Evolutionary conservation across 2,797 vertebrate genomes (phyloP).

Genomic region (Artibeus jamaicensis): DNA sequence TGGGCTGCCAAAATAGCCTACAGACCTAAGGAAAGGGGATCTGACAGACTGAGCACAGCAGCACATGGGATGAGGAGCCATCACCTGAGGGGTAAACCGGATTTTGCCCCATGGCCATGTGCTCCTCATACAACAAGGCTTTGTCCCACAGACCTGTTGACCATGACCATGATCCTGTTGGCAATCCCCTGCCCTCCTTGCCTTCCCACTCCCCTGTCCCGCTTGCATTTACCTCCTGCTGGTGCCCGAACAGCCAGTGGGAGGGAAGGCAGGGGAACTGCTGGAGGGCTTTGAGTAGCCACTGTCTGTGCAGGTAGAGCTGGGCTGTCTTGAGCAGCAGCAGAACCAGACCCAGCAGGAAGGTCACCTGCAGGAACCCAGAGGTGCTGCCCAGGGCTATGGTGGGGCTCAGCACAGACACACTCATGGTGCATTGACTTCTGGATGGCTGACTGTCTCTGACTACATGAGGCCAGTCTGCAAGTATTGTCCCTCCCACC

Average conservation of each 20-base stretch:
- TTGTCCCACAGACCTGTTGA: not conserved
- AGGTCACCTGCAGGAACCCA: constrained; percentile 64
- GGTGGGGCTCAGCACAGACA: not conserved
- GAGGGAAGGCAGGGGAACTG: not conserved
- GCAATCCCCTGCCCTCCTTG: no score
- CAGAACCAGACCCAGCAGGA: constrained; percentile 75
- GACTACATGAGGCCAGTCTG: not conserved
- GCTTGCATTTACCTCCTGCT: not conserved
- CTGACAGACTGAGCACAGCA: not conserved
- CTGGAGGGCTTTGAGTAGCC: constrained; percentile 72
- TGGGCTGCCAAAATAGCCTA: not conserved
- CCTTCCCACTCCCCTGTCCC: accelerated
- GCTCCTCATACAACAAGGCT: not conserved
- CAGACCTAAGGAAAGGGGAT: not conserved
- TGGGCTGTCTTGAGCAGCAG: constrained; percentile 80
- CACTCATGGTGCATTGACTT: not conserved
- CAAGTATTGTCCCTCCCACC: not conserved
- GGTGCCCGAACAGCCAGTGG: not conserved
- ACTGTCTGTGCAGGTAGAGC: constrained; percentile 74
- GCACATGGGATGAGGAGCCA: not conserved
- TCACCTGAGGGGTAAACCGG: not conserved
- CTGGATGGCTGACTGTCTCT: not conserved
- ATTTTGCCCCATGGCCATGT: accelerated
- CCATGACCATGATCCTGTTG: not conserved
- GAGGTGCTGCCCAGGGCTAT: constrained; percentile 44